Base-by-base conservation (phyloP, 2,888 invertebrate genomes). In the Euclidia mi region DNA sequence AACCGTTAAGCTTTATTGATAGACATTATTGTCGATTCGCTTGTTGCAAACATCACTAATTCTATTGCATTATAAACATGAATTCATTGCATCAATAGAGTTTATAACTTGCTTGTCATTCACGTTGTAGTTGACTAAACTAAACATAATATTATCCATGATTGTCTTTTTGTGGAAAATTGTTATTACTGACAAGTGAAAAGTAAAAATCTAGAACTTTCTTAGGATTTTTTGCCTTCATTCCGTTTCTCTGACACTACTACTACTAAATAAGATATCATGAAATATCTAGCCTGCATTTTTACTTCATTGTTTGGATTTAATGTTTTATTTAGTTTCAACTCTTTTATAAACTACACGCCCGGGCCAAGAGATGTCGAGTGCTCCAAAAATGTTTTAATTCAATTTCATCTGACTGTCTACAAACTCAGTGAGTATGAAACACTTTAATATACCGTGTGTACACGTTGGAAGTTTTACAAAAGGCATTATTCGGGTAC, bases 401-500 rank as follows among this genome's bases (percentile, higher is more conserved):
- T 48, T 38, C 43, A 55, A 44, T 55, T 44, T 43, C 32, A 38
- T 43, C 37, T 38, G 25, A 46, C 41, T 53, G 68, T 70, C 71
- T 67, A 53, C 53, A 38, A 55, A 62, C 44, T 56, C 47, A 56
- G 45, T 63, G 56, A 69, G 60, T 53, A 47, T 29, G 20, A 53
- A 53, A 62, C 59, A 67, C 61, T 73, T 72, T 71, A 75, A 69
- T 69, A 71, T 60, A 62, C 61, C 31, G 64, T 60, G 64, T 71
- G 56, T 69, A 65, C 56, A 41, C 69, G 63, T 75, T 70, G 67
- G 67, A 75, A 74, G 58, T 75, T 75, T 65, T 72, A 74, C 72
- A 67, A 75, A 75, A 71, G 72, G 67, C 75, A 71, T 74, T 75
- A 74, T 75, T 71, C 75, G 63, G 55, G 53, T 71, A 52, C 56